Evolutionary conservation across 2,888 invertebrate genomes (phyloP).

Genomic region (Euzetes globulus): DNA sequence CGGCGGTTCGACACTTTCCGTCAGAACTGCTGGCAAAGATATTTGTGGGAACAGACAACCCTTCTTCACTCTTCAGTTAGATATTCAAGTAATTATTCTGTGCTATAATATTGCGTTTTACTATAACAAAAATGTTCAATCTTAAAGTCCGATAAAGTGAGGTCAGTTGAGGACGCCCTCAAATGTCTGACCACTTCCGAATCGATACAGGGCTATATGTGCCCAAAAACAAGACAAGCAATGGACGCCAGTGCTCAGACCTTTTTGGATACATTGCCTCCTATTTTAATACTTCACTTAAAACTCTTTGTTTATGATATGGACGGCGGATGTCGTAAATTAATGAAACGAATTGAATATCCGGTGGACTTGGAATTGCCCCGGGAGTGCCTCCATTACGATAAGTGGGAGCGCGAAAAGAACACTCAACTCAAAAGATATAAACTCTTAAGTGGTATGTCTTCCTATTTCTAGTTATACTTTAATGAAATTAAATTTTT

Average conservation of each 20-base stretch:
- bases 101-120: too few relatives aligned
- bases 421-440: constrained; percentile 70
- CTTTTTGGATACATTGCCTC: constrained; percentile 77
- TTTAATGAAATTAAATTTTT: background rate
- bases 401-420: constrained; percentile 57
- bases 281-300: constrained; percentile 78
- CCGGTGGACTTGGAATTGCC: constrained; percentile 67
- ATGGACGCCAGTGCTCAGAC: constrained; percentile 82
- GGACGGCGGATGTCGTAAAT: constrained; percentile 79
- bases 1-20: constrained; percentile 78
- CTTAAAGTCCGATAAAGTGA: constrained; percentile 50
- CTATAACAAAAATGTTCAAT: too few relatives aligned
- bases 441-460: constrained; percentile 71
- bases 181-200: constrained; percentile 77
- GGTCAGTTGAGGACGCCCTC: constrained; percentile 69
- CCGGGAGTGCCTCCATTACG: constrained; percentile 65
- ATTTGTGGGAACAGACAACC: constrained; percentile 82
- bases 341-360: constrained; percentile 81
- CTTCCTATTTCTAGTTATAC: background rate
- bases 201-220: constrained; percentile 75
- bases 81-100: constrained; percentile 66
- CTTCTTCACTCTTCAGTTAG: constrained; percentile 87
- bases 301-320: constrained; percentile 81
- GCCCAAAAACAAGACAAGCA: constrained; percentile 68
- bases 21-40: constrained; percentile 61